phyloP scores from a whole-genome alignment of 2,113 vertebrate species.

The Phylloscopus trochilus region DNA sequence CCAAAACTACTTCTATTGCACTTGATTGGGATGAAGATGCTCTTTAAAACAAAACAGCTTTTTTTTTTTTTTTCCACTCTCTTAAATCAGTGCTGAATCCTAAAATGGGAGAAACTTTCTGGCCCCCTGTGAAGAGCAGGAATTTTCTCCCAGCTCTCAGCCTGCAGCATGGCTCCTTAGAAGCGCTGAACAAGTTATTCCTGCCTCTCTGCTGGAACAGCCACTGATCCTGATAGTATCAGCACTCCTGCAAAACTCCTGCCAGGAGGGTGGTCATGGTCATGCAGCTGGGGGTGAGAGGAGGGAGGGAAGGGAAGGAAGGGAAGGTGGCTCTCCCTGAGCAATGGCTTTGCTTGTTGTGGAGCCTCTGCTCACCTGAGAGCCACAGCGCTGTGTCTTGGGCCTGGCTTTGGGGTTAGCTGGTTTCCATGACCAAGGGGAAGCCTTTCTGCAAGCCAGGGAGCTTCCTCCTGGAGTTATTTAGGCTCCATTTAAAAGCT shows the following conservation, averaged over 20 bases:
- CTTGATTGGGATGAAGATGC: neutral
- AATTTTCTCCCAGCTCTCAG: slow-evolving; percentile 25
- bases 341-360: neutral
- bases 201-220: slow-evolving; percentile 34
- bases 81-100: neutral
- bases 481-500: neutral
- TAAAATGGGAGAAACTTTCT: slow-evolving; percentile 50
- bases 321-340: neutral
- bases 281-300: neutral
- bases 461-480: neutral
- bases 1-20: neutral
- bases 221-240: neutral
- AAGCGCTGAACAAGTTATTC: slow-evolving; percentile 33
- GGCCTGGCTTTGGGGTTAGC: neutral
- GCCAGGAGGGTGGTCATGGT: neutral
- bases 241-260: neutral
- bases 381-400: rapidly evolving
- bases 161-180: slow-evolving; percentile 43
- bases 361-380: neutral
- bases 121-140: neutral
- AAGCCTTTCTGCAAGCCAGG: neutral
- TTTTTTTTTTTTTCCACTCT: slow-evolving; percentile 9
- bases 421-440: neutral
- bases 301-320: neutral
- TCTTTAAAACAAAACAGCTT: neutral